Percentiles rank a stretch among this genome's conserved stretches.
phyloP scores from a whole-genome alignment of 2,888 invertebrate species.

The Zygaena filipendulae region DNA sequence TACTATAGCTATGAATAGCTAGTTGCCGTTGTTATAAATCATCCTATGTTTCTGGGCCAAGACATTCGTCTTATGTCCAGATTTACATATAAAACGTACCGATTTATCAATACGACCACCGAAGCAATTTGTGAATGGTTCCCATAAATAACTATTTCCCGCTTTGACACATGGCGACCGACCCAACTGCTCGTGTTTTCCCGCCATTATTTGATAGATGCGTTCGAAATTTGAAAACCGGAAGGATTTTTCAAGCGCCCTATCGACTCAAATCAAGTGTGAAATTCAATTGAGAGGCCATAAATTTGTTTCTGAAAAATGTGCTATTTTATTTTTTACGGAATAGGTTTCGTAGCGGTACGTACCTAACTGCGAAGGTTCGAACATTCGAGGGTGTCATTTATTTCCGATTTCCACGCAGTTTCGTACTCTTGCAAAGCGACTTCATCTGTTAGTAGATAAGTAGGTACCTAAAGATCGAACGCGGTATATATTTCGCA shows the following conservation, averaged over 20 bases:
- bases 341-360: too few relatives aligned
- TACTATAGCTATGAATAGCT: too few relatives aligned
- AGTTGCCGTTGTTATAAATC: too few relatives aligned
- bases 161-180: conserved; percentile 61
- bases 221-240: conserved; percentile 48
- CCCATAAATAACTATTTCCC: conserved; percentile 65
- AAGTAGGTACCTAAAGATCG: too few relatives aligned
- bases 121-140: conserved; percentile 65
- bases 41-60: conserved; percentile 54
- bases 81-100: conserved; percentile 68
- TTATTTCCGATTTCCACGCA: too few relatives aligned
- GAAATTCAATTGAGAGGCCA: conserved; percentile 62
- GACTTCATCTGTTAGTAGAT: too few relatives aligned
- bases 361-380: too few relatives aligned
- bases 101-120: conserved; percentile 65
- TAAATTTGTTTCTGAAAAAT: conserved; percentile 58
- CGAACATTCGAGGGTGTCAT: too few relatives aligned
- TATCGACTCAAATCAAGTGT: conserved; percentile 57
- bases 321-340: too few relatives aligned
- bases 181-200: conserved; percentile 42
- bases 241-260: conserved; percentile 48
- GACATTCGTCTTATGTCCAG: conserved; percentile 49
- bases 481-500: too few relatives aligned
- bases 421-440: too few relatives aligned
- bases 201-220: conserved; percentile 61